Conservation (phyloP, 1,140 invertebrate species). For the Cotesia chilonis region DNA sequence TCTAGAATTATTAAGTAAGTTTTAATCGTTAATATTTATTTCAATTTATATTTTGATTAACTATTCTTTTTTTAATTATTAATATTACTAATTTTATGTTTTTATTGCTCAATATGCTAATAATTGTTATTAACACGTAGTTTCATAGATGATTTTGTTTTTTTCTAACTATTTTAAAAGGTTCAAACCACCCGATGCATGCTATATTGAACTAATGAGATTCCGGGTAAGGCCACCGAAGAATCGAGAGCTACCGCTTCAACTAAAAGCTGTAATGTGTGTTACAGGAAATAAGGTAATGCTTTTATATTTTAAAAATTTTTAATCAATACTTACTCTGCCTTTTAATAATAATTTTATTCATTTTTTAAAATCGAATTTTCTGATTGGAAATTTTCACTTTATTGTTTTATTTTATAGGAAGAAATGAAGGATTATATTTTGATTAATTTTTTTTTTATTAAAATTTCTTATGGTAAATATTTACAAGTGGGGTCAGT, state of each 20-base stretch:
- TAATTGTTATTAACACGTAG: constrained; percentile 23
- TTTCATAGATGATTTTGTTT: constrained; percentile 12
- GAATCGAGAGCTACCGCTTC: constrained; percentile 96
- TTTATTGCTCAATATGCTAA: neutral
- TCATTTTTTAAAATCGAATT: neutral
- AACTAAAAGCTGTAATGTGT: constrained; percentile 88
- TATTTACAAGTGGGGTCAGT: too few species aligned
- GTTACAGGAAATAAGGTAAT: constrained; percentile 83
- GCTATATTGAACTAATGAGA: constrained; percentile 96
- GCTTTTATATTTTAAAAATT: neutral
- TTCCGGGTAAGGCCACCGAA: constrained; percentile 95
- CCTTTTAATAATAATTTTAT: neutral
- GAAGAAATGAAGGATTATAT: too few species aligned
- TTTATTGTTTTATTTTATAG: too few species aligned
- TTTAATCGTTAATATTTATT: constrained; percentile 33
- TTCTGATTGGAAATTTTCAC: neutral
- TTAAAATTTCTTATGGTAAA: too few species aligned
- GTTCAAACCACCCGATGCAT: constrained; percentile 98
- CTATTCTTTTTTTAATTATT: neutral
- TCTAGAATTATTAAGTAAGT: constrained; percentile 89
- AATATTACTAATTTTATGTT: constrained; percentile 19
- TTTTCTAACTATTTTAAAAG: constrained; percentile 64
- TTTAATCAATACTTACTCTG: neutral
- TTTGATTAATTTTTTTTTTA: too few species aligned
- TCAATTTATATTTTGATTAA: neutral